These are phyloP conservation scores for Cephalopterus ornatus DNA, from an alignment of 2,113 vertebrate species.

Conservation along the genomic window DNA sequence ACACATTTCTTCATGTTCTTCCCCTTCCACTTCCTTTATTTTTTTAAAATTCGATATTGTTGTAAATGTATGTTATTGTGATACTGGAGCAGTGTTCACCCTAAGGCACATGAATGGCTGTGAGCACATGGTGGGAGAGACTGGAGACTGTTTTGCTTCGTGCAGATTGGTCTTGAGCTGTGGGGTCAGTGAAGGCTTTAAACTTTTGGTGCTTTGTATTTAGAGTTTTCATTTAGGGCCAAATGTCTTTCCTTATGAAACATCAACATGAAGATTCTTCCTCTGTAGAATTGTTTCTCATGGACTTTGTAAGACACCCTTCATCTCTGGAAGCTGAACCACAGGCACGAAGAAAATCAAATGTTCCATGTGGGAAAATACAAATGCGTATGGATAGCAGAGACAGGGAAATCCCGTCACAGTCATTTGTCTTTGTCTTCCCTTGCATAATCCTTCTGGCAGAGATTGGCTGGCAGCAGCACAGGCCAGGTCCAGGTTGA, in stretches of 20 bases:
- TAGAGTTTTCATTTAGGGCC: not conserved
- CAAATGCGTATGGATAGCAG: not conserved
- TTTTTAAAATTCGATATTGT: not conserved
- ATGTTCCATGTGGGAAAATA: not conserved
- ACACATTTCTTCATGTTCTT: not conserved
- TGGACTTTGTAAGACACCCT: not conserved
- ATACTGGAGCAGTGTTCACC: not conserved
- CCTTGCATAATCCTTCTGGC: not conserved
- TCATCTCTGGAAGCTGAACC: not conserved
- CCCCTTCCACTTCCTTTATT: not conserved
- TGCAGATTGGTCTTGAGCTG: not conserved
- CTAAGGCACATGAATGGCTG: not conserved
- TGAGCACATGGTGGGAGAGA: not conserved
- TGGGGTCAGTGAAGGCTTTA: not conserved
- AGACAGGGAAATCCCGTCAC: not conserved
- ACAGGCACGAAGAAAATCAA: not conserved
- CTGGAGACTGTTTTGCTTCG: not conserved
- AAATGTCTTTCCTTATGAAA: not conserved
- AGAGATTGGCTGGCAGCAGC: not conserved
- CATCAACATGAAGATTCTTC: not conserved
- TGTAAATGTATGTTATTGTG: not conserved
- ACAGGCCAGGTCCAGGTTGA: not conserved
- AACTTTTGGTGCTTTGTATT: not conserved
- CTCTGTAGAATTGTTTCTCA: not conserved
- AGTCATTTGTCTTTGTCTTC: not conserved